Evolutionary conservation across 1,140 invertebrate species (phyloP), one percentile per base, ranked within the genome.

Genomic region (Lineus longissimus): DNA sequence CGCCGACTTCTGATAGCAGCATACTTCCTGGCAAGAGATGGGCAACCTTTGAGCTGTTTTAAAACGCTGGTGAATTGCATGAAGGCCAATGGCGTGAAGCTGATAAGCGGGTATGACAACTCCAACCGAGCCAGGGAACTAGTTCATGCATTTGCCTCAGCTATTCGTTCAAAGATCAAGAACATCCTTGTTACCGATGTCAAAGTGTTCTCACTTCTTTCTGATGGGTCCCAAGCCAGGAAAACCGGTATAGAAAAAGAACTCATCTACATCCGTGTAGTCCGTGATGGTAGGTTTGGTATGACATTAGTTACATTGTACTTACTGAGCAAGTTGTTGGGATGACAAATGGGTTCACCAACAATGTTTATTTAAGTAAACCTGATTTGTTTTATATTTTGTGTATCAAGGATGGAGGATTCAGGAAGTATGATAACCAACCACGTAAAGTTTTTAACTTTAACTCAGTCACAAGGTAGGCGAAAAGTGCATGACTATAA

Each of bases 141-240:
- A n/a, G n/a, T 51, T 4, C 19, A 51, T 51, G 47, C 25, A n/a
- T n/a, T 23, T 6, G 19, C 47, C 19, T 9, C n/a, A 7, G 33
- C 33, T 7, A 36, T 36, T 36, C 33, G 33, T 36, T 7, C 33
- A 36, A 51, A 4, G 25, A 51, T 51, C 47, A 51, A 4, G 4
- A n/a, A 51, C 6, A 51, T 23, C n/a, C 47, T 51, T 4, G 15
- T 51, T 51, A 23, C 4, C 6, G 47, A 27, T 7, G n/a, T n/a
- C 47, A 51, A 23, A 9, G 47, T n/a, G 25, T 51, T 27, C 25
- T 51, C 25, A 51, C 4, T 51, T 4, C 47, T 51, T 7, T 23
- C 47, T 9, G 47, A 51, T 51, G 47, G 47, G n/a, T 51, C 47
- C 6, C 47, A 51, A n/a, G 47, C 47, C n/a, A 51, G 47, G n/a